These are phyloP conservation scores for Andrena fulva DNA, from an alignment of 2,888 invertebrate genomes.

Conservation along the genomic window DNA sequence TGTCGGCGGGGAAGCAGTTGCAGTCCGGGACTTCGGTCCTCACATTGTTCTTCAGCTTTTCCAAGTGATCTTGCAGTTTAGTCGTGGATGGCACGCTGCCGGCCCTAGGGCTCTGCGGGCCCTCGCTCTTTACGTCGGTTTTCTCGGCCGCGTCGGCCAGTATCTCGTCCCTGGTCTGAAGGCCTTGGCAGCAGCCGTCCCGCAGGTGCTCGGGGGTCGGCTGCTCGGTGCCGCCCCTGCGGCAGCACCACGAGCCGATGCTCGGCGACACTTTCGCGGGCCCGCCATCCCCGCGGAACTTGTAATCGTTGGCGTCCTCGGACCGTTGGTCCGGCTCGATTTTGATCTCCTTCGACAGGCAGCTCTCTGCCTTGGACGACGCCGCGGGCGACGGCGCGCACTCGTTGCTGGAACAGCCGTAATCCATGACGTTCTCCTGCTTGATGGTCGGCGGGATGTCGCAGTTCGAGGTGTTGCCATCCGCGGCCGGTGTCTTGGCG, in stretches of 20 bases:
- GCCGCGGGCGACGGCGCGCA: slow-evolving; percentile 36
- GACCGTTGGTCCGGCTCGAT: slow-evolving; percentile 76
- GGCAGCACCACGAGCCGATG: slow-evolving; percentile 90
- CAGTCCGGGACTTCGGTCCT: slow-evolving; percentile 95
- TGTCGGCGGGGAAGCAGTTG: slow-evolving; percentile 94
- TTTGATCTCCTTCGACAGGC: slow-evolving; percentile 72
- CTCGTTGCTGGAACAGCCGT: slow-evolving; percentile 70
- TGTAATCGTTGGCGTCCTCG: slow-evolving; percentile 69
- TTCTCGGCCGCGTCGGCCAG: slow-evolving; percentile 85
- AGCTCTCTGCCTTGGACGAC: slow-evolving; percentile 62
- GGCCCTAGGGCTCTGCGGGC: slow-evolving; percentile 78
- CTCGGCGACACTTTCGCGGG: slow-evolving; percentile 88
- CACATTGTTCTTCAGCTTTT: slow-evolving; percentile 88
- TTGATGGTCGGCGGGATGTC: slow-evolving; percentile 75
- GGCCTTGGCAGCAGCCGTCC: slow-evolving; percentile 90
- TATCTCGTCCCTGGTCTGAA: slow-evolving; percentile 90
- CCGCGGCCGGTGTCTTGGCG: slow-evolving; percentile 30
- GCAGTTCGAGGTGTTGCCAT: slow-evolving; percentile 59
- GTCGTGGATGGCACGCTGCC: slow-evolving; percentile 84
- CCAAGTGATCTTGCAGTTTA: slow-evolving; percentile 88
- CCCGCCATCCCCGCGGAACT: slow-evolving; percentile 90
- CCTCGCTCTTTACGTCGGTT: slow-evolving; percentile 82
- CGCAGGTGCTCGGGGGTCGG: slow-evolving; percentile 91
- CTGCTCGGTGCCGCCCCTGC: slow-evolving; percentile 90
- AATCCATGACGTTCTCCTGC: slow-evolving; percentile 75